A percentile compares a stretch with the other conserved stretches of the same genome.
These are phyloP conservation scores for Artemia sinica DNA, from an alignment of 2,888 invertebrate genomes.

Conservation along the genomic window DNA sequence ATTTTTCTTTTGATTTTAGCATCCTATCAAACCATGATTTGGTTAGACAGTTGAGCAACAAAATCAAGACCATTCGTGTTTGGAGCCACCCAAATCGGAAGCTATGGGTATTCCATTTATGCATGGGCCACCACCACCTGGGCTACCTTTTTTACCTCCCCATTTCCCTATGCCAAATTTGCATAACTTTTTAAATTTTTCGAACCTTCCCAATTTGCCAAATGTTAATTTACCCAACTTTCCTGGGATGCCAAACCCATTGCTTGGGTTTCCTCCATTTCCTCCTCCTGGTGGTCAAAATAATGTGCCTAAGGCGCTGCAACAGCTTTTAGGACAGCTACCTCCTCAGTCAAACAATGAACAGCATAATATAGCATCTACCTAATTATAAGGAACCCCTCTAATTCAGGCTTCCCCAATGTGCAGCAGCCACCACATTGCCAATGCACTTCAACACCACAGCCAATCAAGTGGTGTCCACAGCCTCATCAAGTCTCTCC, in stretches of 20 bases:
- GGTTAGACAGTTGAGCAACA: conserved; percentile 51
- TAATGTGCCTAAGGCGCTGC: not conserved
- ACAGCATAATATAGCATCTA: conserved; percentile 23
- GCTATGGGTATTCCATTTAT: conserved; percentile 25
- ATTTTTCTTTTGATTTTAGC: conserved; percentile 40
- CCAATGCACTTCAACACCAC: conserved; percentile 23
- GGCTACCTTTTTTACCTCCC: conserved; percentile 11
- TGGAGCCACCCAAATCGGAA: conserved; percentile 7
- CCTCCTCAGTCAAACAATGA: not conserved
- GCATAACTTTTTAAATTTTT: not conserved
- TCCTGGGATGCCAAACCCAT: not conserved
- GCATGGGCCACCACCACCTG: conserved; percentile 14
- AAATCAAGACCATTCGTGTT: conserved; percentile 18
- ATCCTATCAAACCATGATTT: conserved; percentile 71
- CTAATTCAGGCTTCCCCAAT: conserved; percentile 26
- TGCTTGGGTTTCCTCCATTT: not conserved
- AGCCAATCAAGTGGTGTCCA: too few relatives aligned
- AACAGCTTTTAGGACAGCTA: not conserved
- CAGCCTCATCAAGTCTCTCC: conserved; percentile 21
- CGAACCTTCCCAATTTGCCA: not conserved
- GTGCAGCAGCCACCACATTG: conserved; percentile 27
- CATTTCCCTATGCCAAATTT: not conserved
- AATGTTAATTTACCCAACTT: not conserved
- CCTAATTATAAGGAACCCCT: conserved; percentile 21
- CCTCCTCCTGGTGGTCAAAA: conserved; percentile 5